phyloP scores from a whole-genome alignment of 2,888 invertebrate genomes.

The Lycia hirtaria region DNA sequence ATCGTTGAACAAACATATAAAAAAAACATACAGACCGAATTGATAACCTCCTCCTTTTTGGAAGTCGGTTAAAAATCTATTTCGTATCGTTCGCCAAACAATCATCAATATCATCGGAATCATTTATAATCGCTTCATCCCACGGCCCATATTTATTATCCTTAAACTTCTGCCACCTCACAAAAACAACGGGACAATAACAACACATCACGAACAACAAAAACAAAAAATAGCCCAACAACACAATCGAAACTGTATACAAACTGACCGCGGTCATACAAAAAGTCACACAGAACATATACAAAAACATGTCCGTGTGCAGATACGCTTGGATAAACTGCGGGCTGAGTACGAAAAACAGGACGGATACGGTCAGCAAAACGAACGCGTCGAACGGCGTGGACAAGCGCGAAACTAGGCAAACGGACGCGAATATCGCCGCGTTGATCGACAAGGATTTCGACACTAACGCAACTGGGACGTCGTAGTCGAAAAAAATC shows the following conservation, averaged over 20 bases:
- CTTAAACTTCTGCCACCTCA: slow-evolving; percentile 91
- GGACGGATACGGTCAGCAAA: slow-evolving; percentile 94
- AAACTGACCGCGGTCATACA: slow-evolving; percentile 80
- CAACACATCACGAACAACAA: slow-evolving; percentile 88
- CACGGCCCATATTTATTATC: slow-evolving; percentile 98
- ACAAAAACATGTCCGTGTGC: slow-evolving; percentile 81
- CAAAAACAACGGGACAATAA: slow-evolving; percentile 91
- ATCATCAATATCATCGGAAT: slow-evolving; percentile 83
- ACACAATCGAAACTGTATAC: slow-evolving; percentile 83
- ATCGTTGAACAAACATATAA: too few species aligned
- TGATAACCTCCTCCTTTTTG: too few species aligned
- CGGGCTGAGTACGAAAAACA: slow-evolving; percentile 95
- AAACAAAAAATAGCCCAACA: slow-evolving; percentile 86
- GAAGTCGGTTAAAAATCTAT: background rate
- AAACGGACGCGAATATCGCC: slow-evolving; percentile 97
- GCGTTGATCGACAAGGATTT: slow-evolving; percentile 97
- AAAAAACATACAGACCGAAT: too few species aligned
- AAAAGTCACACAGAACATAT: slow-evolving; percentile 80
- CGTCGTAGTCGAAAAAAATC: slow-evolving; percentile 96
- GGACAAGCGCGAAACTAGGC: slow-evolving; percentile 95
- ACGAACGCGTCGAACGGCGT: slow-evolving; percentile 95
- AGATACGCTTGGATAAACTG: slow-evolving; percentile 89
- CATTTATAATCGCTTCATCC: slow-evolving; percentile 96
- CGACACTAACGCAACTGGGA: slow-evolving; percentile 94
- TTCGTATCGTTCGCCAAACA: slow-evolving; percentile 47